Evolutionary conservation across 2,113 vertebrate genomes (phyloP).

Genomic region (Halcyon senegalensis): DNA sequence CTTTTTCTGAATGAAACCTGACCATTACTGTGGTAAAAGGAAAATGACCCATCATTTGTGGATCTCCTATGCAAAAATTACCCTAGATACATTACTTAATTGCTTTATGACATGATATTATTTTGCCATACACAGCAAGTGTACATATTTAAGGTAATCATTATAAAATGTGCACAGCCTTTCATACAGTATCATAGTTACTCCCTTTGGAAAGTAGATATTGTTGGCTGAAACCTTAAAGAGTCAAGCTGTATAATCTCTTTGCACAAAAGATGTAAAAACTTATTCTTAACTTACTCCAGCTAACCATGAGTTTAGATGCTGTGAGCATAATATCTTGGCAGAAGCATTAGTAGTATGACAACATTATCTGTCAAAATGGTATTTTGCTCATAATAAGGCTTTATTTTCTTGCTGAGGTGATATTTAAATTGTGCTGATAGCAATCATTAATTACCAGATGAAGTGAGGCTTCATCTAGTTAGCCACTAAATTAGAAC

Average conservation of each 20-base stretch:
- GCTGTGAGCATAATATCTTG: background rate
- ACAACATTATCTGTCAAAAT: background rate
- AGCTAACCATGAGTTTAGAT: background rate
- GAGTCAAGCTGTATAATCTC: background rate
- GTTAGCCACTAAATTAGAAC: background rate
- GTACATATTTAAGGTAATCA: background rate
- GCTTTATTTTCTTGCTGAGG: background rate
- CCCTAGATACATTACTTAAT: background rate
- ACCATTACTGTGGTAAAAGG: background rate
- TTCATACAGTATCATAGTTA: background rate
- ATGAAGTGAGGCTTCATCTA: background rate
- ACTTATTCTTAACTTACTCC: background rate
- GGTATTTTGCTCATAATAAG: background rate
- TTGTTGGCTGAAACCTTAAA: background rate
- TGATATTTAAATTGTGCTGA: background rate
- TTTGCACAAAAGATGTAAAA: background rate
- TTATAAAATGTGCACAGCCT: background rate
- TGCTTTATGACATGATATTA: background rate
- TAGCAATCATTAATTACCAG: background rate
- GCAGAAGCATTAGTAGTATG: background rate
- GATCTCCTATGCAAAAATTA: background rate
- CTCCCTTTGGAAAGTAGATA: background rate
- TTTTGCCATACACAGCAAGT: background rate
- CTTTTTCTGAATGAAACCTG: background rate
- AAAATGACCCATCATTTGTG: background rate